Evolutionary conservation across 2,113 vertebrate genomes (phyloP), one percentile per base, ranked within the genome.

Genomic region (Phalacrocorax brasilianus): DNA sequence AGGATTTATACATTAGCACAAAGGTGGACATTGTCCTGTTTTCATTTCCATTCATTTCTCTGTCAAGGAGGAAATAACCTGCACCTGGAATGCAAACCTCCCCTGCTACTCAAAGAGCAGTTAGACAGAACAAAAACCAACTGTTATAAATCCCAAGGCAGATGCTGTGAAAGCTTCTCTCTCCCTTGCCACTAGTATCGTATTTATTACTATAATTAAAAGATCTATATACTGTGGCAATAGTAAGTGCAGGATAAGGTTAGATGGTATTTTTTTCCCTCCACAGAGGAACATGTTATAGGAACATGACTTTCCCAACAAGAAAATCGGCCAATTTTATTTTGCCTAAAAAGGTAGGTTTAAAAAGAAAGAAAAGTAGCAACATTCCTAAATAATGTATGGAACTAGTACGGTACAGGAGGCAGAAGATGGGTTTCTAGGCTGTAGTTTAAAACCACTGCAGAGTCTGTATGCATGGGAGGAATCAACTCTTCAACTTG

Each of bases 51-150:
- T 89, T 92, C 11, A 85, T 85, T 92, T 92, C 85, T 86, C 42
- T 89, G 74, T 92, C 66, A 82, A 79, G 77, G 32, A 93, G 84
- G 86, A 95, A 96, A 85, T 93, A 93, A 76, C 45, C 74, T 11
- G 14, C 80, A 93, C 80, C 80, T 95, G 94, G 86, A 95, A 89
- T 89, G 28, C 40, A 81, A 96, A 84, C 68, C 61, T 96, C 65
- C 68, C 28, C 86, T 75, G 63, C 61, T 84, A 58, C 32, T 79
- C 70, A 45, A 61, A 82, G 66, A 89, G 32, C 18, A 68, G 30
- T 78, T 84, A 72, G 55, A 86, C 81, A 89, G 88, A 95, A 89
- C 62, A 94, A 87, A 88, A 58, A 52, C 63, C 52, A 93, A 68
- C 68, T 88, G 76, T 85, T 92, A 79, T 30, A 95, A 92, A 95